Evolutionary conservation across 2,797 vertebrate species (phyloP), one percentile per base, ranked within the genome.

Genomic region (Hapalemur alaotrensis): DNA sequence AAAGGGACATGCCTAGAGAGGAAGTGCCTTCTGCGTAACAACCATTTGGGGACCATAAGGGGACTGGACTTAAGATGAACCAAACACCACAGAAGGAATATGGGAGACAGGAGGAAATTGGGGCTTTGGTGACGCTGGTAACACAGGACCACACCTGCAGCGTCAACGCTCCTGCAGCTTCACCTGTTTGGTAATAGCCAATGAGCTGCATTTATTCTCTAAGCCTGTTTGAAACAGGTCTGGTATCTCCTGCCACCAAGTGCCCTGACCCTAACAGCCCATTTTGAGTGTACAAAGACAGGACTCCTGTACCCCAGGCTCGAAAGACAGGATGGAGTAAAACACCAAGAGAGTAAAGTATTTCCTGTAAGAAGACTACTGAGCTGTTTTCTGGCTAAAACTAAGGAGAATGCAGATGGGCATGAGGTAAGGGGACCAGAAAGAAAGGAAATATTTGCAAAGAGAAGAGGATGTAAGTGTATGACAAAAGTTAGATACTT

Each of bases 161-260:
- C 14, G 7, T 30, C 59, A 20, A 7, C 7, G 38, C 28, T 4
- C 0, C 65, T 7, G 0, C 1, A 18, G 10, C 28, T 63, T 63
- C 9, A 10, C 6, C 28, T 69, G 3, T 43, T 41, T 3, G 6
- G 14, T 43, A 52, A 50, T 32, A 23, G 38, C 6, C 70, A 30
- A 1, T 12, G 32, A 13, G 25, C 20, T 28, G 4, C 17, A 43
- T 35, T 32, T 4, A 35, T n/a, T 61, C 14, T 22, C 30, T 8
- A 5, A 59, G 35, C 54, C 28, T 73, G 17, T 32, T 61, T 59
- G 38, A 61, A 75, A 6, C 15, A 14, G 9, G 4, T 67, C 17
- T 18, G 2, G 7, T 48, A 30, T 28, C 46, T 43, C 35, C 75
- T 65, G 38, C 18, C 43, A 54, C 17, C 18, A 28, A 48, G 22